A percentile compares a stretch with the other conserved stretches of the same genome.
Conservation (phyloP, 2,113 vertebrate species). For the Corvus hawaiiensis region DNA sequence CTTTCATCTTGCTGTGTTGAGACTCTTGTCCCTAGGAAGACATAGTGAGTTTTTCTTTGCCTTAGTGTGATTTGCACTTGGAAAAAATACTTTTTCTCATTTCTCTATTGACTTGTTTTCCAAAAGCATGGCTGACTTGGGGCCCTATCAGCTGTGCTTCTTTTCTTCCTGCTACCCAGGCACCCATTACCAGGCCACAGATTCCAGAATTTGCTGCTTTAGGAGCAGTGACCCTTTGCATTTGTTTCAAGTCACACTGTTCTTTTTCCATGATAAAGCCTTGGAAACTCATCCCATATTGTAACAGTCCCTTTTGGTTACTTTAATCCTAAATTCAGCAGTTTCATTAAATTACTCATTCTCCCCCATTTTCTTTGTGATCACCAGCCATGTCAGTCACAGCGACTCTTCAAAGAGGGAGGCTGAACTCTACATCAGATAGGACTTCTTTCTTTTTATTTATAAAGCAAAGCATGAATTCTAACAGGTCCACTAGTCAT, state of each 20-base stretch:
- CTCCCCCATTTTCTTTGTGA: neutral
- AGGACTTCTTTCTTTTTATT: conserved; percentile 47
- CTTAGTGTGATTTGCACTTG: neutral
- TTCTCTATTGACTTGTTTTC: neutral
- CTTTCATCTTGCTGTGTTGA: neutral
- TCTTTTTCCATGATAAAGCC: neutral
- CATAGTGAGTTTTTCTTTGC: neutral
- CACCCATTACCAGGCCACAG: neutral
- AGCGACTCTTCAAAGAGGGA: conserved; percentile 5
- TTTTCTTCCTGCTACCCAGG: neutral
- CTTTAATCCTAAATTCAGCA: conserved; percentile 12
- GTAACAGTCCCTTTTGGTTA: neutral
- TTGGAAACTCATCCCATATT: neutral
- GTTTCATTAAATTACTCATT: conserved; percentile 36
- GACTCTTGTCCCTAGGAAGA: neutral
- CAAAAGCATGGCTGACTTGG: fast-evolving
- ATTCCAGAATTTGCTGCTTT: neutral
- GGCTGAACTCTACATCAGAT: conserved; percentile 34
- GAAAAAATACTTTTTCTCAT: neutral
- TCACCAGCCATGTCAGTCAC: conserved; percentile 34
- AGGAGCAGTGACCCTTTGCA: neutral
- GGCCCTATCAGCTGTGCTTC: neutral
- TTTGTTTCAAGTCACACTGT: neutral
- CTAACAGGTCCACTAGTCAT: conserved; percentile 47
- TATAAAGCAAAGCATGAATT: conserved; percentile 57